These are phyloP conservation scores for Catostomus latipinnis DNA, from an alignment of 2,797 vertebrate genomes.

Conservation along the genomic window DNA sequence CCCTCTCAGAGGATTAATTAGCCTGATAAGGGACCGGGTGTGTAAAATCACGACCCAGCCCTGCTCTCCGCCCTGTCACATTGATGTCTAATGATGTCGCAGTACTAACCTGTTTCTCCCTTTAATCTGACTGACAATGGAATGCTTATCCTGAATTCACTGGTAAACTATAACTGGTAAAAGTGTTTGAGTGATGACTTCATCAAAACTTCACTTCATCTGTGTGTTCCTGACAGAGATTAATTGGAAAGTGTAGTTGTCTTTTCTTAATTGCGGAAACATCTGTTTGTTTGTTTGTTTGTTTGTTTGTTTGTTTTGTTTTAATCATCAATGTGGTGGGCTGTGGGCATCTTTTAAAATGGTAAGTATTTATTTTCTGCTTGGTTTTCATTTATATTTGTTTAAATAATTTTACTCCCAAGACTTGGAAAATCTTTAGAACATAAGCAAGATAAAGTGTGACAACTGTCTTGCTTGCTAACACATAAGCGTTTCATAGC, in stretches of 20 bases:
- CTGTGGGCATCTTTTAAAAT: background rate
- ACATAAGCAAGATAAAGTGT: background rate
- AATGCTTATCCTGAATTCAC: constrained; percentile 44
- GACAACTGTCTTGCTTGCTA: background rate
- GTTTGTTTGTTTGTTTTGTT: background rate
- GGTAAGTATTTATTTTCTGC: background rate
- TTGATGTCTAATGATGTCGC: constrained; percentile 1
- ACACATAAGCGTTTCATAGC: background rate
- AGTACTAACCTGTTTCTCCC: constrained; percentile 45
- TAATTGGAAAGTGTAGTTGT: constrained; percentile 25
- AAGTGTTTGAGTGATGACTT: constrained; percentile 41
- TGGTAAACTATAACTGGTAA: constrained; percentile 42
- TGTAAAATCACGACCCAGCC: too few relatives aligned
- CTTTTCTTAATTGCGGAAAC: constrained; percentile 16
- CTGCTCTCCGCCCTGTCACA: too few relatives aligned
- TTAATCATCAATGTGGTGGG: background rate
- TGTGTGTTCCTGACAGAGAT: constrained; percentile 36
- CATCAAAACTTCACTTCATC: constrained; percentile 41
- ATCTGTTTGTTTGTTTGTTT: background rate
- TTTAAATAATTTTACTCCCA: background rate
- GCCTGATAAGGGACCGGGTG: too few relatives aligned
- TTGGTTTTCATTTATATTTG: background rate
- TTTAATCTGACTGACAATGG: constrained; percentile 43
- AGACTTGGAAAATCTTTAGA: background rate
- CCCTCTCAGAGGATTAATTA: too few relatives aligned